Evolutionary conservation across 2,113 vertebrate genomes (phyloP).

Genomic region (Puma concolor): DNA sequence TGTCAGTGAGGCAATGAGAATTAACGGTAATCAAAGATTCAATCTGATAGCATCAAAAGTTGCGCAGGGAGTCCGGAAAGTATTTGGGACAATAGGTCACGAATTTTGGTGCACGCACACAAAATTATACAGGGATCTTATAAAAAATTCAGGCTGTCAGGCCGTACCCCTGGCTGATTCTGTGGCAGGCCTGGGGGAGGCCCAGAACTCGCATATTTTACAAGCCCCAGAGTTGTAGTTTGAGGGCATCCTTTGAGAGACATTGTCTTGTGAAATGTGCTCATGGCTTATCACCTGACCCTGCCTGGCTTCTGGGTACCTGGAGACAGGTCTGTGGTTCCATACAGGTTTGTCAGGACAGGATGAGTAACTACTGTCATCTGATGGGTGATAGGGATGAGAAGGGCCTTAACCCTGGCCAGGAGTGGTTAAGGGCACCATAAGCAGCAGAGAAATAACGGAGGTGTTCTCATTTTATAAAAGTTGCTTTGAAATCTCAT

Average conservation of each 20-base stretch:
- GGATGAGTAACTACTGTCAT: background rate
- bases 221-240: background rate
- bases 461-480: slow-evolving; percentile 62
- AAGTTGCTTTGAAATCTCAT: slow-evolving; percentile 79
- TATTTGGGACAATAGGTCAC: background rate
- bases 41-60: background rate
- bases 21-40: background rate
- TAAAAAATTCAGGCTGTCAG: background rate
- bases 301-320: background rate
- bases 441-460: slow-evolving; percentile 15
- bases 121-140: background rate
- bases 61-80: background rate
- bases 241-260: background rate
- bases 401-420: background rate
- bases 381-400: background rate
- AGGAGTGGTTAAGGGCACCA: slow-evolving; percentile 45
- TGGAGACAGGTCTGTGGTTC: background rate
- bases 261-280: background rate
- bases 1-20: background rate
- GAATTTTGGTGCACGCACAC: background rate
- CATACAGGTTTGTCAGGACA: background rate
- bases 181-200: background rate
- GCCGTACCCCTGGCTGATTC: background rate
- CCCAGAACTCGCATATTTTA: background rate
- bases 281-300: background rate